These are phyloP conservation scores for Brienomyrus brachyistius DNA, from an alignment of 2,113 vertebrate genomes.

Conservation along the genomic window DNA sequence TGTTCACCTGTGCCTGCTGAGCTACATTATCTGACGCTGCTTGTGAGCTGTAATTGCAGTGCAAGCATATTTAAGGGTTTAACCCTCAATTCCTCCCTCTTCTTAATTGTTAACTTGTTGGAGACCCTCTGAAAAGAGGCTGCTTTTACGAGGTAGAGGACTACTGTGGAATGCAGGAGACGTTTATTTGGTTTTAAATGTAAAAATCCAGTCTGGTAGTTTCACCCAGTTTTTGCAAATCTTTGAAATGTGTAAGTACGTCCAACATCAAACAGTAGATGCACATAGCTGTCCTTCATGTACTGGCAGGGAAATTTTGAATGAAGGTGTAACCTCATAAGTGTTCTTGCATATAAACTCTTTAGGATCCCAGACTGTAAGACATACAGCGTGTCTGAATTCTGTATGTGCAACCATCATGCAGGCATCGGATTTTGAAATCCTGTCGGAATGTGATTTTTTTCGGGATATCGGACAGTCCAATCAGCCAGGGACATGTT, in stretches of 20 bases:
- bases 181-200: neutral
- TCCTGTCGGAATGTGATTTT: neutral
- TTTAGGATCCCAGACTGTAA: neutral
- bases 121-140: neutral
- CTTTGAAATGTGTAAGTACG: neutral
- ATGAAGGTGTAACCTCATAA: neutral
- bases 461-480: neutral
- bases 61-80: neutral
- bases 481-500: neutral
- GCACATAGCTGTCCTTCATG: neutral
- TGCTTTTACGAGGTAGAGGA: neutral
- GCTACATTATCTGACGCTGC: neutral
- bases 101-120: neutral
- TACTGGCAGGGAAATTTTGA: neutral
- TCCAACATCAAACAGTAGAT: neutral
- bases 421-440: neutral
- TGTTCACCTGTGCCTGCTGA: neutral
- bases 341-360: neutral
- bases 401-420: neutral
- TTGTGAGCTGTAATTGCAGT: neutral
- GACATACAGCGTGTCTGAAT: neutral
- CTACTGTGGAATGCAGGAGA: neutral
- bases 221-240: neutral
- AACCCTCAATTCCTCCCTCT: neutral
- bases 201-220: neutral